These are phyloP conservation scores for Zenarchopterus dispar DNA, from an alignment of 2,797 vertebrate genomes.

Conservation along the genomic window DNA sequence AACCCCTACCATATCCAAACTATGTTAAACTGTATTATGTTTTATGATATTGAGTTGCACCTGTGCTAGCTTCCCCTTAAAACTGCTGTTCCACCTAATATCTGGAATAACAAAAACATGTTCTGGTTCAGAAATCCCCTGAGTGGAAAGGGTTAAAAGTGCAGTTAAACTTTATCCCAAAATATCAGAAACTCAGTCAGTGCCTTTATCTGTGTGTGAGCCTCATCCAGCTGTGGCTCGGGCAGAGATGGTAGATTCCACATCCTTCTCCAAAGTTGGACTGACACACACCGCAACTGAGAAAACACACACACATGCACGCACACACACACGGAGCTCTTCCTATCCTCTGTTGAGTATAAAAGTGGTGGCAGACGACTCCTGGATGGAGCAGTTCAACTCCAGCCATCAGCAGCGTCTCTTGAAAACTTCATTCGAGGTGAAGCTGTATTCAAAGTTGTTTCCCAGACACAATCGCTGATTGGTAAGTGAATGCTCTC, in stretches of 20 bases:
- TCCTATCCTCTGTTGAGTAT: conserved; percentile 48
- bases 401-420: conserved; percentile 43
- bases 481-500: neutral
- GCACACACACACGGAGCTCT: conserved; percentile 24
- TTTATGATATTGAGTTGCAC: neutral
- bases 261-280: conserved; percentile 65
- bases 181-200: conserved; percentile 15
- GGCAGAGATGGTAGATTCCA: conserved; percentile 67
- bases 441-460: conserved; percentile 8
- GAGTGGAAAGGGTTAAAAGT: neutral
- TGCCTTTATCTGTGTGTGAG: conserved; percentile 19
- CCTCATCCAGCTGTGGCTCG: conserved; percentile 46
- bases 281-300: conserved; percentile 35
- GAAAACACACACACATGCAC: conserved; percentile 18
- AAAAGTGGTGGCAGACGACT: conserved; percentile 58
- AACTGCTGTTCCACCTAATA: neutral
- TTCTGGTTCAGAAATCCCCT: neutral
- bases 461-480: neutral
- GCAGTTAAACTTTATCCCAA: neutral
- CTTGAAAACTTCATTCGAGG: conserved; percentile 31
- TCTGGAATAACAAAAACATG: neutral
- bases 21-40: too few species aligned
- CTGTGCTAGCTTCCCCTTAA: neutral
- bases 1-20: too few species aligned
- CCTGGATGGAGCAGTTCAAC: conserved; percentile 30